Evolutionary conservation across 2,888 invertebrate genomes (phyloP), one percentile per base, ranked within the genome.

Genomic region (Drosophila neonasuta): DNA sequence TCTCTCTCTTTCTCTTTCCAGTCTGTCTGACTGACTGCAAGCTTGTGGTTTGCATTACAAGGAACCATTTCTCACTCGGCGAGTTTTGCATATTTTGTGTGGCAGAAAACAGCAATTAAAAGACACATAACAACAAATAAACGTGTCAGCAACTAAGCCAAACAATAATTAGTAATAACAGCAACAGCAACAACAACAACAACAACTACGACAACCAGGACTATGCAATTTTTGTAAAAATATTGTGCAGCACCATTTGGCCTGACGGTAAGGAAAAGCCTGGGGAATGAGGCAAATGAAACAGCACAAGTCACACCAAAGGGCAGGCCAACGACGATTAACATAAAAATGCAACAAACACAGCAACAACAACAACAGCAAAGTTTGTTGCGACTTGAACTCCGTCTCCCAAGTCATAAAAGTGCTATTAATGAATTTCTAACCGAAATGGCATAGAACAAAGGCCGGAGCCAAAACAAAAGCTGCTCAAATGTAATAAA

Each of bases 151-250:
- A 76, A 71, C 78, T 77, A 78, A 87, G 79, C 74, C 75, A 88
- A 82, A 86, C 87, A 88, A 88, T 88, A 88, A 88, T 88, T 88
- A 88, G 80, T 78, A 75, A 75, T 67, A 70, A 56, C 66, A 68
- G 60, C 71, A 66, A 75, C 62, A 74, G 15, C 15, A 15, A 15
- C 15, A 46, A 39, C 51, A 68, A 58, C 54, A 69, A 62, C 48
- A 76, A 70, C 69, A 69, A 65, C 49, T 20, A 36, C 39, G 10
- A 36, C 49, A 54, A 64, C 39, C 24, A 65, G 44, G 44, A 36
- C 57, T 76, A 58, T 65, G 72, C 74, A 77, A 82, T 74, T 76
- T 67, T 73, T 64, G 60, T 57, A 64, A 52, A 67, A 70, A 61
- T 57, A 55, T 56, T 50, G 56, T 60, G 45, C 61, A 71, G 39